A percentile compares a stretch with the other conserved stretches of the same genome.
Evolutionary conservation across 2,113 vertebrate genomes (phyloP).

Genomic region (Ceratotherium simum): DNA sequence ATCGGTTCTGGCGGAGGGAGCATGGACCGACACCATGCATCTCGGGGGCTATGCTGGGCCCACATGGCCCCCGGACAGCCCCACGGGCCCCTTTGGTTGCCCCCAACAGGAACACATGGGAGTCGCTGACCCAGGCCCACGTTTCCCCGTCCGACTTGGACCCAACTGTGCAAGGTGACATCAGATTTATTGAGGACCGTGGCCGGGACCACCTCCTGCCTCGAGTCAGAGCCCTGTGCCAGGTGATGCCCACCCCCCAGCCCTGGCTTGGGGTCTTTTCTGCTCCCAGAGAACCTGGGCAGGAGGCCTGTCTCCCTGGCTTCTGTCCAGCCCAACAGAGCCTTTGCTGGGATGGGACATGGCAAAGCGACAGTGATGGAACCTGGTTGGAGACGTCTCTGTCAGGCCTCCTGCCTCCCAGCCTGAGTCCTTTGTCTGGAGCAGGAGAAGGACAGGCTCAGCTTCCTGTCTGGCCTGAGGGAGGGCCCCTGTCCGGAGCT

Average conservation of each 20-base stretch:
- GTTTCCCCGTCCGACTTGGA: conserved; percentile 59
- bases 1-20: background rate
- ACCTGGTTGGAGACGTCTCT: no score
- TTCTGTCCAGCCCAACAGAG: background rate
- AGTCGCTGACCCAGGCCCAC: conserved; percentile 67
- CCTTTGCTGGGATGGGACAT: background rate
- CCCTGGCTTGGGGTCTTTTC: background rate
- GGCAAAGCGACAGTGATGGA: background rate
- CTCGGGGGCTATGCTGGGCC: background rate
- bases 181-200: conserved; percentile 69
- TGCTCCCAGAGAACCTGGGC: background rate
- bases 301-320: background rate
- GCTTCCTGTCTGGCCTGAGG: background rate
- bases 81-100: background rate
- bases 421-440: background rate
- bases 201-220: conserved; percentile 57
- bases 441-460: background rate
- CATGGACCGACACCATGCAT: background rate
- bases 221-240: conserved; percentile 52
- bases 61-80: background rate
- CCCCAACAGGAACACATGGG: conserved; percentile 73
- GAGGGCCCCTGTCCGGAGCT: background rate
- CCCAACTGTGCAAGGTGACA: conserved; percentile 47
- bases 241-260: background rate
- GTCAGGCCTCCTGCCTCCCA: background rate